phyloP scores from a whole-genome alignment of 2,113 vertebrate species.

The Boulengeromyrus knoepffleri region DNA sequence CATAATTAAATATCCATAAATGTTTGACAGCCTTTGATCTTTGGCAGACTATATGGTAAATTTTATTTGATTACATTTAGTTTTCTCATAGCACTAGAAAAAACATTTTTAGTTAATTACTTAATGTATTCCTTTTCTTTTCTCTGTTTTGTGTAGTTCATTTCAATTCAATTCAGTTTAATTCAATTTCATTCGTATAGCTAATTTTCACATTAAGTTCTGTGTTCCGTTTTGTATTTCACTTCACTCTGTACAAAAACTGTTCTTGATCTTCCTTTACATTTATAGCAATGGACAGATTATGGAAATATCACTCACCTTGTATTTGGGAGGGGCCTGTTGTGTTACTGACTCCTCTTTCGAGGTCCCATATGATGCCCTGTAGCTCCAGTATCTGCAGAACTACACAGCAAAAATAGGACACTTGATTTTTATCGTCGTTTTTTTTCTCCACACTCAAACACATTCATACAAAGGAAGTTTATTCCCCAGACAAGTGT shows the following conservation, averaged over 20 bases:
- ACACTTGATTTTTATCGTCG: not conserved
- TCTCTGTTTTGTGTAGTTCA: not conserved
- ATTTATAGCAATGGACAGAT: not conserved
- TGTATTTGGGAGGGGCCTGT: not conserved
- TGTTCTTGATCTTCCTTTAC: not conserved
- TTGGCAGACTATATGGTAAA: not conserved
- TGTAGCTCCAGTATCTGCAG: constrained; percentile 6
- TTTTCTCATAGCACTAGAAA: not conserved
- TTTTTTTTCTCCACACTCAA: not conserved
- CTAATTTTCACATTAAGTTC: too few relatives aligned
- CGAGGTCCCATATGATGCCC: constrained; percentile 8
- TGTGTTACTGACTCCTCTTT: not conserved
- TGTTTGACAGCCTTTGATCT: not conserved
- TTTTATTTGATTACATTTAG: not conserved
- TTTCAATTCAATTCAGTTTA: too few relatives aligned
- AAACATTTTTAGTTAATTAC: not conserved
- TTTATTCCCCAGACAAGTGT: not conserved
- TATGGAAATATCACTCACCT: not conserved
- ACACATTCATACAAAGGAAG: not conserved
- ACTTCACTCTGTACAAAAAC: not conserved
- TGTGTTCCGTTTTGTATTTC: not conserved
- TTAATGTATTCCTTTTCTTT: not conserved
- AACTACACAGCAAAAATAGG: not conserved
- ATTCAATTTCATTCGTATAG: too few relatives aligned
- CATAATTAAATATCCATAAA: not conserved